Percentiles rank a stretch among this genome's conserved stretches.
These are phyloP conservation scores for Lochmaea crataegi DNA, from an alignment of 2,888 invertebrate genomes.

Conservation along the genomic window DNA sequence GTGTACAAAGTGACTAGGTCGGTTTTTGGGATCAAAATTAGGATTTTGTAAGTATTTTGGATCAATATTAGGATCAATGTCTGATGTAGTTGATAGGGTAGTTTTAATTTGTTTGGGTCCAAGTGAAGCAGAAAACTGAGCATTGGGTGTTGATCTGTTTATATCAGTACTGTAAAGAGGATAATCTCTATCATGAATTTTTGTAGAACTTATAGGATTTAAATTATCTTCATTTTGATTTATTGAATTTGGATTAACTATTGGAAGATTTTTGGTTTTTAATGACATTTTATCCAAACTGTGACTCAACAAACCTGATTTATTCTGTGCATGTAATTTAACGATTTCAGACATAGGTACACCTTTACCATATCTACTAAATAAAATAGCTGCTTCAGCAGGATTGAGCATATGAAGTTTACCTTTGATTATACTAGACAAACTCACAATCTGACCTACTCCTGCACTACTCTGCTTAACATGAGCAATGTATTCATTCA, in stretches of 20 bases:
- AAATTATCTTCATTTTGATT: constrained; percentile 30
- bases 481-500: constrained; percentile 64
- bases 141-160: constrained; percentile 24
- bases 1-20: constrained; percentile 47
- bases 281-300: constrained; percentile 39
- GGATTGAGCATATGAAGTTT: constrained; percentile 45
- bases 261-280: constrained; percentile 33
- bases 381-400: constrained; percentile 53
- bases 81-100: constrained; percentile 6
- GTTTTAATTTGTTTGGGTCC: constrained; percentile 28
- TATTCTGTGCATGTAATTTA: constrained; percentile 52
- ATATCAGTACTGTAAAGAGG: constrained; percentile 41
- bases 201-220: constrained; percentile 28
- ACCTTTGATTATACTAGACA: constrained; percentile 51
- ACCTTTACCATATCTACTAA: constrained; percentile 54
- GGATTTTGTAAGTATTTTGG: constrained; percentile 44
- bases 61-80: constrained; percentile 38
- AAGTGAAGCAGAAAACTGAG: constrained; percentile 37
- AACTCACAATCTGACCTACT: constrained; percentile 59
- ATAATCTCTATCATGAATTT: constrained; percentile 34
- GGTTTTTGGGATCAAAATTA: constrained; percentile 48
- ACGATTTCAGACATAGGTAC: constrained; percentile 57
- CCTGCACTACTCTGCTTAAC: constrained; percentile 62
- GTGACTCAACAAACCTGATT: constrained; percentile 34
- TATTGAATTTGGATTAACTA: constrained; percentile 26